Base-by-base conservation (phyloP, 2,888 invertebrate species). In the Keiferia lycopersicella region DNA sequence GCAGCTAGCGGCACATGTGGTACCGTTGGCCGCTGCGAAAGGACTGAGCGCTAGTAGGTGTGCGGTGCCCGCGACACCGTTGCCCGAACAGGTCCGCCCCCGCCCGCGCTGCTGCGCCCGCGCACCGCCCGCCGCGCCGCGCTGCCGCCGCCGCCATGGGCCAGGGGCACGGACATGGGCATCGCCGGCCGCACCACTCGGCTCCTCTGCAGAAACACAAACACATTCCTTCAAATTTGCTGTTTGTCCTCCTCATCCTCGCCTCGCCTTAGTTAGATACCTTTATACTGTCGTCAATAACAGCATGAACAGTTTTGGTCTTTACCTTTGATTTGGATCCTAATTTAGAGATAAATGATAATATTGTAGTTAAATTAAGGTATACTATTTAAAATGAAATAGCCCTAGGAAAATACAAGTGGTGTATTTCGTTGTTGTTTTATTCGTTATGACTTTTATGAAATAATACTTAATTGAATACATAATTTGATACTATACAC, bases 11-110 rank as follows among this genome's bases (percentile, higher is more conserved):
- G 91, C 90, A 85, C 90, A 86, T 85, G 87, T 82, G 78, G 81
- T 90, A 88, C 90, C 92, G 90, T 91, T 91, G 88, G 88, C 88
- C 88, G 88, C 89, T 86, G 86, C 84, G 86, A 85, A 82, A 87
- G 88, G 88, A 91, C 91, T 91, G 91, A 84, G 87, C 80, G 81
- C 78, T 77, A 79, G 84, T 75, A 73, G 76, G 81, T 84, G 88
- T 88, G 90, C 87, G 87, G 86, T 83, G 87, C 83, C 80, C 77
- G 84, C 86, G 88, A 84, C 90, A 91, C 89, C 89, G 90, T 89
- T 90, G 92, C 86, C 85, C 76, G 88, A 81, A 86, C 89, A 84
- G 88, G 88, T 88, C 88, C 88, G 87, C 89, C 90, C 90, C 80
- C 83, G 80, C 81, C 80, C 81, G 85, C 88, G 81, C 73, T 67